phyloP scores from a whole-genome alignment of 2,888 invertebrate species.

The Cheilosia pagana region DNA sequence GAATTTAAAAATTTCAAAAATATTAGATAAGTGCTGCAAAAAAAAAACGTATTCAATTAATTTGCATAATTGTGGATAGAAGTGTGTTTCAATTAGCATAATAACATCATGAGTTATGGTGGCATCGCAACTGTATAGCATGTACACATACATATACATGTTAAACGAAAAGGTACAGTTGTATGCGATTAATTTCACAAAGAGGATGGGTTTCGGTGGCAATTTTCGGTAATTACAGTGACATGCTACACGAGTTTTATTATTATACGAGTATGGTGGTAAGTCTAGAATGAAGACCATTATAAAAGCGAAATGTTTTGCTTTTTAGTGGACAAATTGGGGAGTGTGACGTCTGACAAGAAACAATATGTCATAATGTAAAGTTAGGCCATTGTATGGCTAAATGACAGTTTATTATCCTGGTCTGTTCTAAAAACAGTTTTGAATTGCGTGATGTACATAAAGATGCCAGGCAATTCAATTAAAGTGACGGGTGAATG shows the following conservation, averaged over 20 bases:
- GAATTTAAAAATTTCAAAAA: not conserved
- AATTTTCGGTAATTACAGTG: conserved; percentile 27
- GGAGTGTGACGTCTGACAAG: not conserved
- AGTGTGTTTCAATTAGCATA: conserved; percentile 16
- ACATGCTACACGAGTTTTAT: conserved; percentile 10
- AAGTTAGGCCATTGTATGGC: not conserved
- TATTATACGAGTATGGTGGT: not conserved
- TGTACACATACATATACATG: too few relatives aligned
- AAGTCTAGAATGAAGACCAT: not conserved
- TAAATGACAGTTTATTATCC: too few relatives aligned
- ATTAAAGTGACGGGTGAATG: too few relatives aligned
- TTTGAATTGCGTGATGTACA: too few relatives aligned
- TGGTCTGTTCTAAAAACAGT: too few relatives aligned
- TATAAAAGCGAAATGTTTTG: not conserved
- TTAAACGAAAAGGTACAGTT: not conserved
- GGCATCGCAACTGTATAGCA: not conserved
- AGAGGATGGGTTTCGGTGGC: conserved; percentile 2
- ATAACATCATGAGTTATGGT: conserved; percentile 8
- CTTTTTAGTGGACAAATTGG: not conserved
- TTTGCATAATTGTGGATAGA: not conserved
- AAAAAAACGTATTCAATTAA: not conserved
- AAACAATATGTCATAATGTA: not conserved
- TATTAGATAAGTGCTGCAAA: not conserved
- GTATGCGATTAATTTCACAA: conserved; percentile 5
- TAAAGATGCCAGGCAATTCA: too few relatives aligned